phyloP scores from a whole-genome alignment of 2,888 invertebrate species.

The Ecliptopera silaceata region DNA sequence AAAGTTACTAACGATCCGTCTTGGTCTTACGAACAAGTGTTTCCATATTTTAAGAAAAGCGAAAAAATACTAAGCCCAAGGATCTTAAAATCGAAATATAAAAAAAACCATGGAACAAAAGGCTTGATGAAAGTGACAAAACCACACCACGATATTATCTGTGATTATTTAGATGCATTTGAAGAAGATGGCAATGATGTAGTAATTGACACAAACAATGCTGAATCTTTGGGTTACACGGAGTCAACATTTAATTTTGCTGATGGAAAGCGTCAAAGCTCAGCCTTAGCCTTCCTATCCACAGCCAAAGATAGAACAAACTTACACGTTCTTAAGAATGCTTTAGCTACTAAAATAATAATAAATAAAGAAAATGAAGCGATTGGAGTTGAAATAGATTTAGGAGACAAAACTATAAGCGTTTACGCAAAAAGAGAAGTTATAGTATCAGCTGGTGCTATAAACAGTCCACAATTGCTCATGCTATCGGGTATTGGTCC shows the following conservation, averaged over 20 bases:
- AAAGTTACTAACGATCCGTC: slow-evolving; percentile 38
- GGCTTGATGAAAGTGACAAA: slow-evolving; percentile 64
- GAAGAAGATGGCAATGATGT: slow-evolving; percentile 63
- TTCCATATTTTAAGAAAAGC: slow-evolving; percentile 28
- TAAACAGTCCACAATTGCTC: slow-evolving; percentile 73
- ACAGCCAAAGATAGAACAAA: slow-evolving; percentile 44
- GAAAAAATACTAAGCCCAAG: slow-evolving; percentile 9
- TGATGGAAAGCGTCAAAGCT: slow-evolving; percentile 67
- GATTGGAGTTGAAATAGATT: slow-evolving; percentile 62
- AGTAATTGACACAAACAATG: slow-evolving; percentile 31
- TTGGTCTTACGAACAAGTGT: slow-evolving; percentile 50
- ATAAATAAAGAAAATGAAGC: slow-evolving; percentile 71
- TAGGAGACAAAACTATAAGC: slow-evolving; percentile 38
- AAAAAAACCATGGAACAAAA: slow-evolving; percentile 52
- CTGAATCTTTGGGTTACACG: slow-evolving; percentile 59
- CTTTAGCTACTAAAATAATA: slow-evolving; percentile 72
- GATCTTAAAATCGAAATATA: slow-evolving; percentile 17
- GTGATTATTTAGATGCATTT: slow-evolving; percentile 54
- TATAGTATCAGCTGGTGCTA: slow-evolving; percentile 68
- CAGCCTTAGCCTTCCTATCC: slow-evolving; percentile 45
- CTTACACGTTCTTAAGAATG: slow-evolving; percentile 62
- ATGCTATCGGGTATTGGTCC: slow-evolving; percentile 57
- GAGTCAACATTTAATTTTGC: slow-evolving; percentile 67
- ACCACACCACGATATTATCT: slow-evolving; percentile 30
- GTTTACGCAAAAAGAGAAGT: slow-evolving; percentile 65